Evolutionary conservation across 2,113 vertebrate genomes (phyloP).

Genomic region (Calonectris borealis): DNA sequence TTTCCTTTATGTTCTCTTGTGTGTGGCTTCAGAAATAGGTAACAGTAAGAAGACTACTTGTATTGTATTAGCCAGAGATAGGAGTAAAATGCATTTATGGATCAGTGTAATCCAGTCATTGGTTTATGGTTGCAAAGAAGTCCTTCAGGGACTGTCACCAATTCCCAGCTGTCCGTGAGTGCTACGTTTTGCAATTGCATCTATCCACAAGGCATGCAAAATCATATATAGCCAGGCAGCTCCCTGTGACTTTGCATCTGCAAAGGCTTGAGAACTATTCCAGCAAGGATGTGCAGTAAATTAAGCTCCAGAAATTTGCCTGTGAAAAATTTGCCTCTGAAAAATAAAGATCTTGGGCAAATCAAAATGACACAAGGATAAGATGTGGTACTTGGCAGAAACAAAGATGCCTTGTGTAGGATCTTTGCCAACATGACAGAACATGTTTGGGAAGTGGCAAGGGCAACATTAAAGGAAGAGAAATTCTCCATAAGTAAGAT

Average conservation of each 20-base stretch:
- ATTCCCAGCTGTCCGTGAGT: background rate
- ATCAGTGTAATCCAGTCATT: constrained; percentile 53
- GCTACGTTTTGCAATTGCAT: constrained; percentile 34
- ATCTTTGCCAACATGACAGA: background rate
- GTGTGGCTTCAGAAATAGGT: constrained; percentile 49
- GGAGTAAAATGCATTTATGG: constrained; percentile 48
- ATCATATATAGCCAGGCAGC: background rate
- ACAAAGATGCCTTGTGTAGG: background rate
- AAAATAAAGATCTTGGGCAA: constrained; percentile 8
- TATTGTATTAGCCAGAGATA: constrained; percentile 45
- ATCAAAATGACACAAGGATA: background rate
- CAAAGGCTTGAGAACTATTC: constrained; percentile 19
- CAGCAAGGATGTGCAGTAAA: constrained; percentile 38
- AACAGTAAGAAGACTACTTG: constrained; percentile 62
- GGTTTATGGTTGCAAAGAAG: constrained; percentile 36
- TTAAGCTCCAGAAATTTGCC: constrained; percentile 9
- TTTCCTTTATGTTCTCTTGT: background rate
- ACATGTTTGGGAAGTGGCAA: background rate
- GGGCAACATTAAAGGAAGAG: background rate
- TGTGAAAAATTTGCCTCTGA: background rate
- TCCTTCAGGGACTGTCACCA: constrained; percentile 51
- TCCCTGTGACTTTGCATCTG: background rate
- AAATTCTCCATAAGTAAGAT: background rate
- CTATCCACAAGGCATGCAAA: constrained; percentile 25
- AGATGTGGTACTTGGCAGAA: background rate